Evolutionary conservation across 92 coral and sea anemone genomes (phyloP).

Genomic region (Actinostola sp.): DNA sequence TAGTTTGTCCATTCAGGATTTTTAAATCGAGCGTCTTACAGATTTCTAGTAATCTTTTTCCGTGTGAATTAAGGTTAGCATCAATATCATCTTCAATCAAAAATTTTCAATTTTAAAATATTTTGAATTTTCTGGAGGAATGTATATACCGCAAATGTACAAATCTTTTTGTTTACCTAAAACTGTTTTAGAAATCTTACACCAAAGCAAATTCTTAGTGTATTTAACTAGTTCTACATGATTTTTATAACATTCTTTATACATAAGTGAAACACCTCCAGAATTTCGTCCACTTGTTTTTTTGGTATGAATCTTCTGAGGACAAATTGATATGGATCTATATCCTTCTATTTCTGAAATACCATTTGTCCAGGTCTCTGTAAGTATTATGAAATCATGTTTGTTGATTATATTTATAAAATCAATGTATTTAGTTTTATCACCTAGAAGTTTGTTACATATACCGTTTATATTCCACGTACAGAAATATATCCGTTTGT

Average conservation of each 20-base stretch:
- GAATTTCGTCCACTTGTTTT: conserved; percentile 28
- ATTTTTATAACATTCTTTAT: conserved; percentile 25
- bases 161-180: conserved; percentile 37
- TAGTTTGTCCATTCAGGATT: conserved; percentile 40
- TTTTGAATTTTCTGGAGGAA: conserved; percentile 48
- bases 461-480: conserved; percentile 56
- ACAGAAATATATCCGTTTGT: conserved; percentile 36
- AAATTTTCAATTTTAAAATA: conserved; percentile 44
- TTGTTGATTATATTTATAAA: conserved; percentile 30
- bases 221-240: conserved; percentile 27
- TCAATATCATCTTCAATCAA: conserved; percentile 49
- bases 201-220: conserved; percentile 41
- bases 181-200: conserved; percentile 23
- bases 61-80: conserved; percentile 27
- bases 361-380: conserved; percentile 43
- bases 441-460: conserved; percentile 29
- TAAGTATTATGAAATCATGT: conserved; percentile 49
- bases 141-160: conserved; percentile 47
- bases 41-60: conserved; percentile 31
- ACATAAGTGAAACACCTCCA: conserved; percentile 38
- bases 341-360: conserved; percentile 26
- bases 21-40: conserved; percentile 44
- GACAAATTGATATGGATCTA: conserved; percentile 8
- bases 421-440: conserved; percentile 36
- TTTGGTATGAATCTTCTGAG: conserved; percentile 24